Conservation (phyloP, 2,113 vertebrate genomes). For the Phoxinus phoxinus region DNA sequence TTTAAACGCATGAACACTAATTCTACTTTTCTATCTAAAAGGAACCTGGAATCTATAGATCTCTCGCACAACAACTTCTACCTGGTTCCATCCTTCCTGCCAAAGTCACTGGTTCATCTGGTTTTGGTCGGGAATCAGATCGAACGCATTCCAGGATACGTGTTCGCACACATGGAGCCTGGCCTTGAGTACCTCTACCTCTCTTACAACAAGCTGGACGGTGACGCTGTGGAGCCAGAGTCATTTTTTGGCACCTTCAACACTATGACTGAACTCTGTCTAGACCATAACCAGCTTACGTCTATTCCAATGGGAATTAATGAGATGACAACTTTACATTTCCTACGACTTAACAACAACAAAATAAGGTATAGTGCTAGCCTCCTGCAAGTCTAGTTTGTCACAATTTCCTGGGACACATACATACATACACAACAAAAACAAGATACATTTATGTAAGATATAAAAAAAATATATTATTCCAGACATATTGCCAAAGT, state of each 20-base stretch:
- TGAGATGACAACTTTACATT: slow-evolving; percentile 89
- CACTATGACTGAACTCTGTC: slow-evolving; percentile 89
- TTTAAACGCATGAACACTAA: background rate
- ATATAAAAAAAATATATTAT: no score
- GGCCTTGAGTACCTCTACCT: slow-evolving; percentile 95
- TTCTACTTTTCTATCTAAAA: slow-evolving; percentile 64
- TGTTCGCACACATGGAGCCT: slow-evolving; percentile 94
- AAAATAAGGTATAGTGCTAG: slow-evolving; percentile 84
- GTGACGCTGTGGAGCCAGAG: slow-evolving; percentile 83
- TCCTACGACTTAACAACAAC: slow-evolving; percentile 92
- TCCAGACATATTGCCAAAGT: background rate
- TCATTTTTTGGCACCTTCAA: slow-evolving; percentile 89
- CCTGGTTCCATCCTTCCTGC: slow-evolving; percentile 93
- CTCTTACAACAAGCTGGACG: slow-evolving; percentile 90
- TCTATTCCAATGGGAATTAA: slow-evolving; percentile 85
- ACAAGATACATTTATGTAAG: no score
- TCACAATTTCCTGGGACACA: background rate
- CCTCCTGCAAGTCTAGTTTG: background rate
- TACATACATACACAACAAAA: no score
- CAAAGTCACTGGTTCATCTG: slow-evolving; percentile 90
- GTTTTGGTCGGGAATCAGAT: slow-evolving; percentile 92
- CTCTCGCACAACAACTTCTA: slow-evolving; percentile 92
- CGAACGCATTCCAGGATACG: slow-evolving; percentile 93
- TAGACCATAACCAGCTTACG: slow-evolving; percentile 91
- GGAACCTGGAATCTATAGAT: slow-evolving; percentile 94